Conservation (phyloP, 2,797 vertebrate genomes). For the Chelmon rostratus region DNA sequence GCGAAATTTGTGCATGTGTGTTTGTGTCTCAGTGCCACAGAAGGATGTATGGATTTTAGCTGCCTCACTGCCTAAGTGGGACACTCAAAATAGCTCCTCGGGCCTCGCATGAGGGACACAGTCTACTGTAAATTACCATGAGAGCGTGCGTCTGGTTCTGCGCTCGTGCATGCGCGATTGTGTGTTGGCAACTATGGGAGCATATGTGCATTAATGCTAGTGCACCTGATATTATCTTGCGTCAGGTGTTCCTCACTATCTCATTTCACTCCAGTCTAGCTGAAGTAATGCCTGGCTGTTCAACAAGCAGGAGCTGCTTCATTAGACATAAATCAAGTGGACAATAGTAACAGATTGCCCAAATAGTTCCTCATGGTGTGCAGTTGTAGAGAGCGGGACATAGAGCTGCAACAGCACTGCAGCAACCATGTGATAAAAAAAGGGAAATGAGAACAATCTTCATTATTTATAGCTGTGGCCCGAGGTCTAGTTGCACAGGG, state of each 20-base stretch:
- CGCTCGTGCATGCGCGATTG: not conserved
- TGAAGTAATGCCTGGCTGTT: conserved; percentile 33
- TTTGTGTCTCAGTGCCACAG: conserved; percentile 51
- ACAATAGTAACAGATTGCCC: conserved; percentile 6
- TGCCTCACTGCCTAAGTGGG: conserved; percentile 85
- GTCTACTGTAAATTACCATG: conserved; percentile 63
- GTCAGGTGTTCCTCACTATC: conserved; percentile 53
- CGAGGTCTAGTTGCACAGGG: conserved; percentile 29
- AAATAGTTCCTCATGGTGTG: not conserved
- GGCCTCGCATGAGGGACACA: conserved; percentile 70
- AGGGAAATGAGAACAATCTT: conserved; percentile 28
- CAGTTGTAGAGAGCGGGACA: not conserved
- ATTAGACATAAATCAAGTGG: not conserved
- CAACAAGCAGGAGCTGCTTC: conserved; percentile 17
- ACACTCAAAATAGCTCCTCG: conserved; percentile 78
- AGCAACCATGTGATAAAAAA: conserved; percentile 1
- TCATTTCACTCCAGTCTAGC: conserved; percentile 28
- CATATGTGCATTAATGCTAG: conserved; percentile 33
- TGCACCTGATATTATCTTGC: conserved; percentile 54
- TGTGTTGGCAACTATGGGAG: conserved; percentile 8
- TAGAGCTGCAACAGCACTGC: conserved; percentile 20
- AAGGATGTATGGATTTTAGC: conserved; percentile 76
- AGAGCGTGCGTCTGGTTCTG: conserved; percentile 25
- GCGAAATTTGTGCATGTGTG: conserved; percentile 37
- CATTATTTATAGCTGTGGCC: conserved; percentile 48